Evolutionary conservation across 37 sponge, comb jelly and placozoan species (phyloP).

Genomic region (Mnemiopsis leidyi): DNA sequence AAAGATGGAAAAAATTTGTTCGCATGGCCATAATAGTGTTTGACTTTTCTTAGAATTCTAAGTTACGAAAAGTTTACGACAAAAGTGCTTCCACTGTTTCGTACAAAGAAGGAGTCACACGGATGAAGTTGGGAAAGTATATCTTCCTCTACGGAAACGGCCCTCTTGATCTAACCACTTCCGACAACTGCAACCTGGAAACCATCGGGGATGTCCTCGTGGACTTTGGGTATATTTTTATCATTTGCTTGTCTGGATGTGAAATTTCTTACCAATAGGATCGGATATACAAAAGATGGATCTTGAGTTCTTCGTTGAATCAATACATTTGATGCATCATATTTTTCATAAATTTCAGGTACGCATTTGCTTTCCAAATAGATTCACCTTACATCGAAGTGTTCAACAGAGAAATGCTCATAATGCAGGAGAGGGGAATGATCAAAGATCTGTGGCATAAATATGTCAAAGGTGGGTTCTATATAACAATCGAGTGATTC

Average conservation of each 20-base stretch:
- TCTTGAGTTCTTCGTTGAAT: too few species aligned
- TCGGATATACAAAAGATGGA: too few species aligned
- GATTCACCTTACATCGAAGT: neutral
- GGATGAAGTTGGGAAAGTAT: constrained; percentile 14
- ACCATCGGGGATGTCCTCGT: neutral
- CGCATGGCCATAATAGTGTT: neutral
- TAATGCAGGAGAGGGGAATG: neutral
- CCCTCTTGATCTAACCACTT: neutral
- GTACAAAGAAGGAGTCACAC: neutral
- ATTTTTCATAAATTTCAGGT: neutral
- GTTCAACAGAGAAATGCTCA: constrained; percentile 26
- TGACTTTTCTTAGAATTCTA: neutral
- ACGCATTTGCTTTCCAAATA: constrained; percentile 1
- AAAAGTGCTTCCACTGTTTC: neutral
- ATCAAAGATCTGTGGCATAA: neutral
- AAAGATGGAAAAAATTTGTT: neutral
- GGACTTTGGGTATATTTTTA: neutral
- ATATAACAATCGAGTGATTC: too few species aligned
- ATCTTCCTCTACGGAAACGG: neutral
- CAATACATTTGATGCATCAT: too few species aligned
- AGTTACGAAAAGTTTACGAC: neutral
- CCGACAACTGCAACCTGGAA: neutral
- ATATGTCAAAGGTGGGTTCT: neutral
- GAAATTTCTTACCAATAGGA: too few species aligned
- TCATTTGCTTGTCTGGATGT: too few species aligned